Base-by-base conservation (phyloP, 2,888 invertebrate species). In the Plemyria rubiginata region DNA sequence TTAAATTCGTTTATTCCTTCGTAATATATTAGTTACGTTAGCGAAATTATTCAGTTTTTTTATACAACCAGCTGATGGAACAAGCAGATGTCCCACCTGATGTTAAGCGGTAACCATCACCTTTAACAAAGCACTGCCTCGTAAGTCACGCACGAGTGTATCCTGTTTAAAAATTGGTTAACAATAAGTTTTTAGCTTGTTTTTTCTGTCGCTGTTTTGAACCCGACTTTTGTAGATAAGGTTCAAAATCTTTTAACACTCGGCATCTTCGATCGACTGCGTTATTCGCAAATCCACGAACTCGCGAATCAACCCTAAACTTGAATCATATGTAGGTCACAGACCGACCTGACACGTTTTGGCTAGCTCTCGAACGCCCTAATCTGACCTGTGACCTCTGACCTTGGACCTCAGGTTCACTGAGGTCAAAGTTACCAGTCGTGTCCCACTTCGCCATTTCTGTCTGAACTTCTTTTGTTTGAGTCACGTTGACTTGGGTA, bases 291-390 rank as follows among this genome's bases (percentile, higher is more conserved):
- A 56, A 43, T 12, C 45, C 40, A 32, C 16, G 36, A 55, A 16
- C 54, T 49, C 40, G 41, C 28, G 48, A 63, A 66, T 63, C 73
- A 84, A 79, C 86, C 87, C 75, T 79, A 79, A 84, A 86, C 82
- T 84, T 83, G 83, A 75, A 72, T 75, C 74, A 73, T 62, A 86
- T 81, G 80, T 87, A 78, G 87, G 88, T 88, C 86, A 76, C 61
- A 77, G 71, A 79, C 81, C 65, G 67, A 77, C 67, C 76, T 75
- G 80, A 75, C 82, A 81, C 80, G 77, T 85, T 88, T 88, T 87
- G 84, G 80, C 84, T 83, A 84, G 78, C 80, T 81, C 79, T 80
- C 76, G 79, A 81, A 77, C 79, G 77, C 85, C 84, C 87, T 82
- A 82, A 84, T 81, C 78, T 82, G 86, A 87, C 87, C 87, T 79